Percentiles rank a stretch among this genome's conserved stretches.
These are phyloP conservation scores for Sebastes vulpes DNA, from an alignment of 2,797 vertebrate species.

Conservation along the genomic window DNA sequence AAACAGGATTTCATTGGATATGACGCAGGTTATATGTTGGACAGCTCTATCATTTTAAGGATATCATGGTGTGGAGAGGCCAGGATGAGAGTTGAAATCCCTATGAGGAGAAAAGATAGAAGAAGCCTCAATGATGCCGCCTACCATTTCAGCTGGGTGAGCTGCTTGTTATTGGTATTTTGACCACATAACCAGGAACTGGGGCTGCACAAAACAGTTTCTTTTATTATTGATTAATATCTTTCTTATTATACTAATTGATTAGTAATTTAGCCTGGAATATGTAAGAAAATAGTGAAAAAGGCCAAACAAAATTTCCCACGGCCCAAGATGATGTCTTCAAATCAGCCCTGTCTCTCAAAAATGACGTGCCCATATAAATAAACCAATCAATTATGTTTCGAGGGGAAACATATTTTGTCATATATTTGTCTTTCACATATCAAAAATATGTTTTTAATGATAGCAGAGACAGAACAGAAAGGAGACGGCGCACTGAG, in stretches of 20 bases:
- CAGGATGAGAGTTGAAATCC: neutral
- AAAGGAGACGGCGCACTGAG: too few species aligned
- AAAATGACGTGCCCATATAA: too few species aligned
- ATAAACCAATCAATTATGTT: too few species aligned
- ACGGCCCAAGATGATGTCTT: neutral
- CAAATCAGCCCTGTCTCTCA: too few species aligned
- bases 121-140: neutral
- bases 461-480: too few species aligned
- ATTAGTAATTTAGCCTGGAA: neutral
- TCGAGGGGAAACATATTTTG: too few species aligned
- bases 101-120: neutral
- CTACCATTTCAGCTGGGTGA: neutral
- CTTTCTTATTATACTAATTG: neutral
- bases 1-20: conserved; percentile 24
- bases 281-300: neutral
- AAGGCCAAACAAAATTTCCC: neutral
- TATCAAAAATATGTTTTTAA: too few species aligned
- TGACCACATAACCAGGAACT: neutral
- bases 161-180: neutral
- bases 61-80: neutral
- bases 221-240: neutral
- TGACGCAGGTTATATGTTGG: neutral
- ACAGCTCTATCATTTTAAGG: conserved; percentile 22
- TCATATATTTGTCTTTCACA: too few species aligned
- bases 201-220: neutral